Base-by-base conservation (phyloP, 2,113 vertebrate genomes). In the Periophthalmodon schlosseri region DNA sequence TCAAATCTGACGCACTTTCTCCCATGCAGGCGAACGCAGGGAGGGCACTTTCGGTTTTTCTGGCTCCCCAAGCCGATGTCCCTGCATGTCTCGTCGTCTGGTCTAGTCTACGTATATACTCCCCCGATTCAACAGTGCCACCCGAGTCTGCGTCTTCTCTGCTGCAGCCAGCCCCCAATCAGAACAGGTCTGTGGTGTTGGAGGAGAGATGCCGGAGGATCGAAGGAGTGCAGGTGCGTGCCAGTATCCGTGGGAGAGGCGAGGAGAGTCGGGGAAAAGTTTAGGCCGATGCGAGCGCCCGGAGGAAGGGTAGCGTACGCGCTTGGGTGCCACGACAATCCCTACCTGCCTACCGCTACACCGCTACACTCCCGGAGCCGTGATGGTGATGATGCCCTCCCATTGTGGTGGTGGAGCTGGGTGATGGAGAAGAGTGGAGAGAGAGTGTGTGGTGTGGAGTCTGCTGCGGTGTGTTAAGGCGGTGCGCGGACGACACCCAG, bases 111-210 rank as follows among this genome's bases (percentile, higher is more conserved):
- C 9, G 14, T 52, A 52, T 10, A 7, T 9, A 8, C 52, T n/a
- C 16, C 50, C 83, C 93, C 82, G 86, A 89, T 93, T 93, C 92
- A 94, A 93, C 93, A 94, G 85, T 60, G 87, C 86, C 89, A 92
- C 92, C 91, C 84, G 80, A 82, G 78, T 88, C 75, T 79, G 87
- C 80, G 64, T 78, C 90, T 84, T 80, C 52, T 87, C 93, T 86
- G 79, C 93, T 86, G 79, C 93, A 84, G 68, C 85, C 39, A 44
- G 39, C 39, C 39, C 39, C 39, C 23, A 63, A 44, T 68, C 68
- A 63, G 68, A 46, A 63, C 36, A 57, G 60, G 52, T 56, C 52
- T 49, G 47, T 49, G 47, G 52, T n/a, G 52, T 2, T 21, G 52
- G 52, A 56, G 52, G 52, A 56, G 52, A 56, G 52, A 56, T 18